phyloP scores from a whole-genome alignment of 2,888 invertebrate genomes.

The Orthosia incerta region DNA sequence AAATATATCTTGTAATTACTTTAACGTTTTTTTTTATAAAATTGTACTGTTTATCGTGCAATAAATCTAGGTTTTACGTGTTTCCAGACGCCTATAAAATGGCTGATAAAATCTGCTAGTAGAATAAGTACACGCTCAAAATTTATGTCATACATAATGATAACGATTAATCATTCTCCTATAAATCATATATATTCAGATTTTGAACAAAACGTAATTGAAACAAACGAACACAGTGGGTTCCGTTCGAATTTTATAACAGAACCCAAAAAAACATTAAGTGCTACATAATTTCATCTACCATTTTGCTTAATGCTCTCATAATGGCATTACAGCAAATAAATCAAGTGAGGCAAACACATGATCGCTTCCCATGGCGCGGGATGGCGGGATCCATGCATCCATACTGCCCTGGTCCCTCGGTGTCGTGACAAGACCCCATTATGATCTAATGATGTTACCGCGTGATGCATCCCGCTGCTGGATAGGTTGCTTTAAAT shows the following conservation, averaged over 20 bases:
- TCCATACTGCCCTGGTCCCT: slow-evolving; percentile 18
- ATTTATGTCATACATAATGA: not conserved
- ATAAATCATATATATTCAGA: not conserved
- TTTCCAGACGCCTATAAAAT: slow-evolving; percentile 7
- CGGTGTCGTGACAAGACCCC: slow-evolving; percentile 64
- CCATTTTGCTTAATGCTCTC: slow-evolving; percentile 43
- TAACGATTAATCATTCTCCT: not conserved
- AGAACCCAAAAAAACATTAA: slow-evolving; percentile 12
- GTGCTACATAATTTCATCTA: slow-evolving; percentile 43
- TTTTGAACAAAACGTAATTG: not conserved
- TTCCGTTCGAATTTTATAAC: not conserved
- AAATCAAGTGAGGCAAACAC: slow-evolving; percentile 57
- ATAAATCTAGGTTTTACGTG: not conserved
- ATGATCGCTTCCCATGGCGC: slow-evolving; percentile 60
- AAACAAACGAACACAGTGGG: not conserved
- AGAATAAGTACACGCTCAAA: not conserved
- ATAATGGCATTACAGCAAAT: slow-evolving; percentile 45
- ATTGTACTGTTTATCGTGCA: not conserved
- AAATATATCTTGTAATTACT: slow-evolving; percentile 19
- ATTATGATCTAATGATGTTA: slow-evolving; percentile 64
- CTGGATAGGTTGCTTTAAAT: slow-evolving; percentile 48
- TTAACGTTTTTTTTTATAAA: slow-evolving; percentile 10
- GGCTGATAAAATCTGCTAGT: not conserved
- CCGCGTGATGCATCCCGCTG: slow-evolving; percentile 54
- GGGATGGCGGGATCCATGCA: slow-evolving; percentile 8